phyloP scores from a whole-genome alignment of 2,797 vertebrate species.

The Rhinogobio ventralis region DNA sequence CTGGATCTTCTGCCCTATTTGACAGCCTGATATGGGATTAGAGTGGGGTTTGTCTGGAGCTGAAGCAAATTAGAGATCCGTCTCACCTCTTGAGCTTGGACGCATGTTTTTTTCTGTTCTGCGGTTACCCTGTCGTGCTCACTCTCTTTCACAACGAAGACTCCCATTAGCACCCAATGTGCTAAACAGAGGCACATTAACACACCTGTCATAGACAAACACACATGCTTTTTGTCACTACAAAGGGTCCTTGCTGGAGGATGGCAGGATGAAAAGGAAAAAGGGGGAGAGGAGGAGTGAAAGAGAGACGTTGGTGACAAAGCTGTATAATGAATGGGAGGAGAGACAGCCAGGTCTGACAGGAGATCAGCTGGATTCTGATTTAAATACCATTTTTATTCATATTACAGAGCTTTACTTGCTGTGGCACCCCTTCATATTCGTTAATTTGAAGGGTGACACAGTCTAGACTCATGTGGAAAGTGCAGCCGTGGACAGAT shows the following conservation, averaged over 20 bases:
- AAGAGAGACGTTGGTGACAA: conserved; percentile 31
- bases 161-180: conserved; percentile 59
- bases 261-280: conserved; percentile 30
- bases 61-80: conserved; percentile 46
- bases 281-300: conserved; percentile 28
- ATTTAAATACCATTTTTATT: conserved; percentile 59
- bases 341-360: conserved; percentile 40
- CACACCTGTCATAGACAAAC: conserved; percentile 52
- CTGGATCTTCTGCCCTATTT: conserved; percentile 48
- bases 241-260: conserved; percentile 17
- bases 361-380: conserved; percentile 55
- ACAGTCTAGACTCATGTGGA: conserved; percentile 43
- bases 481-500: conserved; percentile 37
- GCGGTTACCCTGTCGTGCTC: conserved; percentile 46
- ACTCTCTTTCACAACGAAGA: conserved; percentile 29
- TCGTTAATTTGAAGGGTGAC: conserved; percentile 49
- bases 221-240: conserved; percentile 49
- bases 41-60: conserved; percentile 43
- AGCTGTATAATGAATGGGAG: conserved; percentile 45
- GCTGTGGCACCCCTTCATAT: conserved; percentile 29
- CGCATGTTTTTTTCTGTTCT: background rate
- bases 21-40: conserved; percentile 49
- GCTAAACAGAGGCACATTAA: conserved; percentile 58
- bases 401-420: conserved; percentile 49
- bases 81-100: conserved; percentile 14